Conservation (phyloP, 2,888 invertebrate genomes). For the Microchrysa polita region DNA sequence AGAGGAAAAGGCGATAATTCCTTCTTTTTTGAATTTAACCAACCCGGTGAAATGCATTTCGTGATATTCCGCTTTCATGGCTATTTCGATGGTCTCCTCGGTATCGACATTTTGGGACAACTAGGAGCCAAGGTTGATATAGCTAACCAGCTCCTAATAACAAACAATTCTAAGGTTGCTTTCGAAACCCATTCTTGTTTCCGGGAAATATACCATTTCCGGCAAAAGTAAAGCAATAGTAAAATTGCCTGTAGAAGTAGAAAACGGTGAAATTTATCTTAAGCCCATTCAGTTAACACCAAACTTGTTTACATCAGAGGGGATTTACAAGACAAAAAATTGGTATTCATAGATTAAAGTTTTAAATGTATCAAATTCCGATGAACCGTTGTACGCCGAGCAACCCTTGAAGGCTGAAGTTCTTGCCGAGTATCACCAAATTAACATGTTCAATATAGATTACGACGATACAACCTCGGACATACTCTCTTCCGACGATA, state of each 20-base stretch:
- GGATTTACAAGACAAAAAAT: slow-evolving; percentile 44
- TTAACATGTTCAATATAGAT: slow-evolving; percentile 45
- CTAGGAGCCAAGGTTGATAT: slow-evolving; percentile 42
- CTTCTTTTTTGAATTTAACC: slow-evolving; percentile 40
- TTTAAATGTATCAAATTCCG: slow-evolving; percentile 34
- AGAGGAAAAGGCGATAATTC: slow-evolving; percentile 25
- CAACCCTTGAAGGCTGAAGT: slow-evolving; percentile 46
- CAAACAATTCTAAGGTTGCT: slow-evolving; percentile 2
- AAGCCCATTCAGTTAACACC: slow-evolving; percentile 24
- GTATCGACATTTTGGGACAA: slow-evolving; percentile 2
- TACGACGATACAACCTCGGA: neutral
- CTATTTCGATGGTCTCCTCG: slow-evolving; percentile 40
- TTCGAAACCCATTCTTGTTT: slow-evolving; percentile 18
- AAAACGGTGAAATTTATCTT: slow-evolving; percentile 52
- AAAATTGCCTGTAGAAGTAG: slow-evolving; percentile 56
- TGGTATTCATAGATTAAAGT: slow-evolving; percentile 46
- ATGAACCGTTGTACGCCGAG: slow-evolving; percentile 46
- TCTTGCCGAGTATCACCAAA: slow-evolving; percentile 45
- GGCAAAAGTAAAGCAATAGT: neutral
- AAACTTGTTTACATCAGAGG: slow-evolving; percentile 44
- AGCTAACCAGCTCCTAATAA: slow-evolving; percentile 19
- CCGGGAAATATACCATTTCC: slow-evolving; percentile 3
- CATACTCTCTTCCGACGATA: neutral
- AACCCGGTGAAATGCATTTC: slow-evolving; percentile 34
- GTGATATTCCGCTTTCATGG: slow-evolving; percentile 27